Base-by-base conservation (phyloP, 1,140 invertebrate genomes). In the Plutomurus gul region DNA sequence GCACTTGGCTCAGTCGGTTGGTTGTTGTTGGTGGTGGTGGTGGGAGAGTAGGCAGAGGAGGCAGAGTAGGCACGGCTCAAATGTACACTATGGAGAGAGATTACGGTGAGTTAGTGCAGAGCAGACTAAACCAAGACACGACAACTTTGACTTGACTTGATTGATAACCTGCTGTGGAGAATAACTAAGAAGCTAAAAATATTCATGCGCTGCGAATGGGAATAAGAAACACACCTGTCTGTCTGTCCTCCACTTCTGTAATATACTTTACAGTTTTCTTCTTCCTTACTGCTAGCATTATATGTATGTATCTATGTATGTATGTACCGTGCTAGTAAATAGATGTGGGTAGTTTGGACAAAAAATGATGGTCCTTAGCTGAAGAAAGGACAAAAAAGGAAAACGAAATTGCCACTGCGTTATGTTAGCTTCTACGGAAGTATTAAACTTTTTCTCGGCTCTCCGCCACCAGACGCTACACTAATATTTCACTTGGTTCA, bases 151-250 rank as follows among this genome's bases (percentile, higher is more conserved):
- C 51, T 60, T 27, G 51, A 60, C 51, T 60, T 60, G 51, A 60
- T 60, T 60, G 51, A 60, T 60, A 60, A 60, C 51, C 51, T 60
- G 51, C 51, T 60, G 51, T 60, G 51, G 22, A 60, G 51, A 60
- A 60, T 60, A 60, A 60, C 51, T 60, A 60, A 60, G 51, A 27
- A 60, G 51, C 51, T 60, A 60, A 60, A 60, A 60, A 60, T 60
- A 60, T 60, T 60, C 51, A 60, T 60, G 51, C n/a, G n/a, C n/a
- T n/a, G n/a, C 51, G 51, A 60, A 60, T 60, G 51, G 51, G 51
- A 60, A 30, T 60, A 60, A 27, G 51, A 60, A 60, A 27, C 51
- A 33, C 51, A 60, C 51, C 51, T 60, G 51, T 60, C 51, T 60
- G 27, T 33, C 51, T 56, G 18, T 6, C 51, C 30, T 3, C 11